Evolutionary conservation across 37 sponge, comb jelly and placozoan species (phyloP).

Genomic region (Beroe ovata): DNA sequence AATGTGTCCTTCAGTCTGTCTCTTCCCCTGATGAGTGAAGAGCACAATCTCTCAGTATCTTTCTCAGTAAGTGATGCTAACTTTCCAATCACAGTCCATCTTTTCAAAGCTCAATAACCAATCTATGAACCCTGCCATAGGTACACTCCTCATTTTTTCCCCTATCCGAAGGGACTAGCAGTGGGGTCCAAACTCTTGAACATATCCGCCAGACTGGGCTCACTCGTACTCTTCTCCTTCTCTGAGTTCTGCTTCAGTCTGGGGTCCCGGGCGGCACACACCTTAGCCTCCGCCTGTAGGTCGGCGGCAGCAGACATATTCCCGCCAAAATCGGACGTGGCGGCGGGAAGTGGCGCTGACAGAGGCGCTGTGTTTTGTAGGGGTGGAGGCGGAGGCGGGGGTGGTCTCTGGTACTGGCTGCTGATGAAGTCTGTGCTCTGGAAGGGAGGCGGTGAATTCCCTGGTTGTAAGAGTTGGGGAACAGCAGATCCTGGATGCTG

Average conservation of each 20-base stretch:
- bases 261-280: slow-evolving; percentile 49
- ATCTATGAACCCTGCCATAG: no score
- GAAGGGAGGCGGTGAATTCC: slow-evolving; percentile 20
- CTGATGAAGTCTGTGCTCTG: neutral
- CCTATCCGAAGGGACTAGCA: slow-evolving; percentile 50
- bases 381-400: slow-evolving; percentile 29
- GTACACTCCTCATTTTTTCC: no score
- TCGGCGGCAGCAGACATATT: neutral
- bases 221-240: slow-evolving; percentile 4
- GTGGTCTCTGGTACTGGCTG: slow-evolving; percentile 51
- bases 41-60: no score
- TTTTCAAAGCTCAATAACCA: no score
- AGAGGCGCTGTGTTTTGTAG: neutral
- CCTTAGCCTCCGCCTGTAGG: slow-evolving; percentile 17
- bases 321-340: slow-evolving; percentile 11
- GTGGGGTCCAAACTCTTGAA: slow-evolving; percentile 65
- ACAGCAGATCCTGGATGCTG: neutral
- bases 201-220: slow-evolving; percentile 53
- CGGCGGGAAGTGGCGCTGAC: neutral
- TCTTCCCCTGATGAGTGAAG: no score
- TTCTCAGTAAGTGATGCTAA: no score
- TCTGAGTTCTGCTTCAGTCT: slow-evolving; percentile 25
- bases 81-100: no score
- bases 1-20: no score
- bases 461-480: neutral